Conservation (phyloP, 1,140 invertebrate genomes). For the Zaprionus tsacasi region DNA sequence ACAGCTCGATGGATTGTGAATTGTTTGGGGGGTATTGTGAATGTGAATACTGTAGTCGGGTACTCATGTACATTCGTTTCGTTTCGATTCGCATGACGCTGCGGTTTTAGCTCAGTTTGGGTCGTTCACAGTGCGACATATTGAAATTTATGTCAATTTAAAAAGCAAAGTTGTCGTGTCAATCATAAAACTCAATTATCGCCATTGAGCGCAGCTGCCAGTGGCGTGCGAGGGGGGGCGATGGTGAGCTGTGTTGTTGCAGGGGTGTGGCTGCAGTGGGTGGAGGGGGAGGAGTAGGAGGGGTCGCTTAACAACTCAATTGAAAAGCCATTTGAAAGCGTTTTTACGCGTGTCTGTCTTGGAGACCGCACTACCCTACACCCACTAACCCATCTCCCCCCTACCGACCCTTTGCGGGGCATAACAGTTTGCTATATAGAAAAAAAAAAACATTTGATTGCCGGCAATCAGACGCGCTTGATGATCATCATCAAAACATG, state of each 20-base stretch:
- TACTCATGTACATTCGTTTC: conserved; percentile 4
- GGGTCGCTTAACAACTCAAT: conserved; percentile 74
- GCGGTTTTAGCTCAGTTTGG: conserved; percentile 33
- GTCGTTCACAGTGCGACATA: conserved; percentile 59
- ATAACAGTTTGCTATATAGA: conserved; percentile 43
- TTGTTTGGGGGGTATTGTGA: background rate
- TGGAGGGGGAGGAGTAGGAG: background rate
- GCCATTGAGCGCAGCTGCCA: conserved; percentile 29
- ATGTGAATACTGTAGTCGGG: background rate
- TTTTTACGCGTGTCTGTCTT: conserved; percentile 75
- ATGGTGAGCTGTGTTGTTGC: background rate
- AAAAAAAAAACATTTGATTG: conserved; percentile 71
- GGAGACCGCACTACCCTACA: conserved; percentile 1
- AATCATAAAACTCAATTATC: conserved; percentile 83
- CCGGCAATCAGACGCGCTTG: conserved; percentile 74
- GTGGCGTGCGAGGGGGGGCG: background rate
- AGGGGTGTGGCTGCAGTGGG: background rate
- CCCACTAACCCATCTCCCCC: conserved; percentile 4
- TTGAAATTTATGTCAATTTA: conserved; percentile 83
- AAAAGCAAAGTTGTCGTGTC: conserved; percentile 82
- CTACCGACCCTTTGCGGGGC: background rate
- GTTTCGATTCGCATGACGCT: conserved; percentile 31
- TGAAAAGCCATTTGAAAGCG: conserved; percentile 71
- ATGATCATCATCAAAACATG: conserved; percentile 81
- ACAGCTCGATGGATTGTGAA: conserved; percentile 34